These are phyloP conservation scores for Drosophila murphyi DNA, from an alignment of 1,140 invertebrate species.

Conservation along the genomic window DNA sequence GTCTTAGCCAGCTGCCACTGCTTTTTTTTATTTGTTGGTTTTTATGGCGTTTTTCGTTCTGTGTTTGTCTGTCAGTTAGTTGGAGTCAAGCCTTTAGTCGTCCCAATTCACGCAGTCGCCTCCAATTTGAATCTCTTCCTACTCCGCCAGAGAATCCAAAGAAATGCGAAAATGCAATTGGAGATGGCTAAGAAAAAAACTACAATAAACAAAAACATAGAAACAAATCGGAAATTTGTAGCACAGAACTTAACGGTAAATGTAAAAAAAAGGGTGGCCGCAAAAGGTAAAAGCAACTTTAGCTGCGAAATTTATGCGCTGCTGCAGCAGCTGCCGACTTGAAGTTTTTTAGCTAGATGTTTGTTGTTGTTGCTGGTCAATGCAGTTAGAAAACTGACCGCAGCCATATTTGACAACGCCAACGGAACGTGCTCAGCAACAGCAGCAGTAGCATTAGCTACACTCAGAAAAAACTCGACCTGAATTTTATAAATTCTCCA, in stretches of 20 bases:
- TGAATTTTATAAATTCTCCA: no score
- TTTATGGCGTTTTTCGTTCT: neutral
- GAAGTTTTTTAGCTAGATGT: conserved; percentile 36
- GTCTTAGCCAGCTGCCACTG: conserved; percentile 25
- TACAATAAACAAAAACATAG: neutral
- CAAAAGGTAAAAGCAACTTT: conserved; percentile 79
- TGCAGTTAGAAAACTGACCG: conserved; percentile 69
- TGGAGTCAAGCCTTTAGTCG: conserved; percentile 20
- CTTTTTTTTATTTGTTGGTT: neutral
- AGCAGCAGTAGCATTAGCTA: no score
- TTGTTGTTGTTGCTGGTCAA: conserved; percentile 33
- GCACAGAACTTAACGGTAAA: conserved; percentile 74
- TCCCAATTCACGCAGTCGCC: conserved; percentile 41
- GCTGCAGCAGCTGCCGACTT: conserved; percentile 28
- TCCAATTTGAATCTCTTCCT: conserved; percentile 35
- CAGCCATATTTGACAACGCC: conserved; percentile 77
- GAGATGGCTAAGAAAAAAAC: conserved; percentile 7
- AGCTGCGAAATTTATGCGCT: conserved; percentile 71
- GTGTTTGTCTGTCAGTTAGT: neutral
- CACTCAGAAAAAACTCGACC: no score
- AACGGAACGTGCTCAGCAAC: conserved; percentile 62
- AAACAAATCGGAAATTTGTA: conserved; percentile 52
- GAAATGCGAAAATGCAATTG: conserved; percentile 7
- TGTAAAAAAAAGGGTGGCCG: conserved; percentile 58
- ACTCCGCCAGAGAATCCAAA: conserved; percentile 4